These are phyloP conservation scores for Eristalinus sepulchralis DNA, from an alignment of 2,888 invertebrate species.

Conservation along the genomic window DNA sequence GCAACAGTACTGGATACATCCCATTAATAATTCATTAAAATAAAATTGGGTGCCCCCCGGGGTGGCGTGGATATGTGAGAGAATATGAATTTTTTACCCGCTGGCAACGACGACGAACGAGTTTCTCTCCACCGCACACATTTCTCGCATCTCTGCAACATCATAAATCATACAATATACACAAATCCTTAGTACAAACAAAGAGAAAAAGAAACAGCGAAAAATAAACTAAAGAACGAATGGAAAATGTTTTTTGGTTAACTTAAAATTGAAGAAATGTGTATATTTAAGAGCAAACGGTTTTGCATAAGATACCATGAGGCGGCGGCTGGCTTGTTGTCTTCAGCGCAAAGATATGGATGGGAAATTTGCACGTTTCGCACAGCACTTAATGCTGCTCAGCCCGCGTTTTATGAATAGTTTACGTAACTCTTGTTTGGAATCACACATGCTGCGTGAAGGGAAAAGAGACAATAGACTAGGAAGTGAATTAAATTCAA, in stretches of 20 bases:
- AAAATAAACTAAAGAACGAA: neutral
- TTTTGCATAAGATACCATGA: neutral
- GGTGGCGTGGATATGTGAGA: neutral
- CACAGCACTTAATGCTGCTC: neutral
- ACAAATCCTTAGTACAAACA: neutral
- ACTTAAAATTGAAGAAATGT: neutral
- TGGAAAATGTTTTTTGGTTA: neutral
- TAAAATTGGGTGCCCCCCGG: slow-evolving; percentile 53
- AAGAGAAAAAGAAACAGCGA: slow-evolving; percentile 3
- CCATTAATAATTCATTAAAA: slow-evolving; percentile 59
- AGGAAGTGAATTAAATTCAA: no score
- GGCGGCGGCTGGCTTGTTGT: neutral
- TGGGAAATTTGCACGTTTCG: slow-evolving; percentile 19
- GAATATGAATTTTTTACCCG: neutral
- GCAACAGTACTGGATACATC: slow-evolving; percentile 23
- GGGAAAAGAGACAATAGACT: no score
- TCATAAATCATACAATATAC: slow-evolving; percentile 7
- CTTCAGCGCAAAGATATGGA: neutral
- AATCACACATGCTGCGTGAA: no score
- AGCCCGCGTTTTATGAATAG: neutral
- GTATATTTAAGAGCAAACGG: neutral
- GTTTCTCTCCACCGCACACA: neutral
- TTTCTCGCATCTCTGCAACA: neutral
- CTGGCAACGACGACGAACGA: neutral
- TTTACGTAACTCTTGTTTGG: slow-evolving; percentile 24